Conservation (phyloP, 2,113 vertebrate species). For the Emydura subglobosa region DNA sequence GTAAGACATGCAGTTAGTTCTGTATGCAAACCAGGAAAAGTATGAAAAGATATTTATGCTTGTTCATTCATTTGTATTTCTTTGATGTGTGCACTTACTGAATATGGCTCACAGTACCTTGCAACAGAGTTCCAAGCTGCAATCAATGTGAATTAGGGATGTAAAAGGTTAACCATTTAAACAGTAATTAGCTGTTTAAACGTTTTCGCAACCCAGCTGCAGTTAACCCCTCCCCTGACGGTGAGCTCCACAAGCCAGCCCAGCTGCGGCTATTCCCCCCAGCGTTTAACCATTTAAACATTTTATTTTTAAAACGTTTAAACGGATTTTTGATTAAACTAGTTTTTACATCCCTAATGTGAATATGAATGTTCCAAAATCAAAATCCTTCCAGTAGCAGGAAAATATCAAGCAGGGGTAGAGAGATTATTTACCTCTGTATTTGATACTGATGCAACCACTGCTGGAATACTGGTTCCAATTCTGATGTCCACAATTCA, state of each 20-base stretch:
- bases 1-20: neutral
- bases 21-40: neutral
- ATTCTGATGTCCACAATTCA: neutral
- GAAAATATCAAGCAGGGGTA: neutral
- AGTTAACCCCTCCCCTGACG: too few relatives aligned
- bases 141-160: neutral
- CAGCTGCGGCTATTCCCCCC: too few relatives aligned
- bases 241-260: too few relatives aligned
- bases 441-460: neutral
- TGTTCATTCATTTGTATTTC: neutral
- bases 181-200: too few relatives aligned
- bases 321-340: too few relatives aligned
- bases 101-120: neutral
- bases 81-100: neutral
- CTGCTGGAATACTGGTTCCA: neutral
- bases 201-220: too few relatives aligned
- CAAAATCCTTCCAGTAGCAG: rapidly evolving
- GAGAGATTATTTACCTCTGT: neutral
- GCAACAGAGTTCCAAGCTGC: neutral
- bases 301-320: too few relatives aligned
- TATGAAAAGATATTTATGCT: neutral
- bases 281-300: too few relatives aligned
- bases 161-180: too few relatives aligned
- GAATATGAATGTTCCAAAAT: neutral
- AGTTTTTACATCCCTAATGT: too few relatives aligned